These are phyloP conservation scores for Otocyon megalotis DNA, from an alignment of 2,113 vertebrate species.

Conservation along the genomic window DNA sequence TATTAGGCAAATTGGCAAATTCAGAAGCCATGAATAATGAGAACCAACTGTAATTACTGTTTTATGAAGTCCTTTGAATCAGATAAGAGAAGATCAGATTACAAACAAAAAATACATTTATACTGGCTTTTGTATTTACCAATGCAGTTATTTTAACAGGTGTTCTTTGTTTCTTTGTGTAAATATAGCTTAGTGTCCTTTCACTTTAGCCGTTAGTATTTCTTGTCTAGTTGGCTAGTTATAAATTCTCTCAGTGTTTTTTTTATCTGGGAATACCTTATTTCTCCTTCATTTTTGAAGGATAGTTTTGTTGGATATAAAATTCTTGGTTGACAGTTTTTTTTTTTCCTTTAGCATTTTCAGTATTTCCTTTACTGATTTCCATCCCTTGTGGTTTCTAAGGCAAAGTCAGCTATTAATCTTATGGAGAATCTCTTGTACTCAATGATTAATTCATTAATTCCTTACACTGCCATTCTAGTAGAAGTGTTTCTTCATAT, in stretches of 20 bases:
- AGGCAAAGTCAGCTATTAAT: neutral
- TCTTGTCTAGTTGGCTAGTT: neutral
- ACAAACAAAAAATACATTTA: neutral
- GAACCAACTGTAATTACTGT: neutral
- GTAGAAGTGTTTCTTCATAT: neutral
- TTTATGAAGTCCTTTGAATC: neutral
- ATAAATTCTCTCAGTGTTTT: neutral
- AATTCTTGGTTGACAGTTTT: neutral
- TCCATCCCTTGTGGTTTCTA: neutral
- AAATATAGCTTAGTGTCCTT: neutral
- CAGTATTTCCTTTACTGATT: neutral
- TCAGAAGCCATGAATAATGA: neutral
- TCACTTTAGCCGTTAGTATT: neutral
- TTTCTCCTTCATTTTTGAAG: neutral
- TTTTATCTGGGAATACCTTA: neutral
- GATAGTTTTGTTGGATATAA: neutral
- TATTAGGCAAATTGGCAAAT: neutral
- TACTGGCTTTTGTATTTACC: neutral
- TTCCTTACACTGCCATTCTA: neutral
- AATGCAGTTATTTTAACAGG: neutral
- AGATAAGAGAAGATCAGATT: neutral
- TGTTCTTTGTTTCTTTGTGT: neutral
- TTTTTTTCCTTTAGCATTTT: neutral
- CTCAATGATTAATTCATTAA: neutral
- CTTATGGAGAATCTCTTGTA: neutral